Conservation (phyloP, 2,888 invertebrate genomes). For the Marasmarcha lunaedactyla region DNA sequence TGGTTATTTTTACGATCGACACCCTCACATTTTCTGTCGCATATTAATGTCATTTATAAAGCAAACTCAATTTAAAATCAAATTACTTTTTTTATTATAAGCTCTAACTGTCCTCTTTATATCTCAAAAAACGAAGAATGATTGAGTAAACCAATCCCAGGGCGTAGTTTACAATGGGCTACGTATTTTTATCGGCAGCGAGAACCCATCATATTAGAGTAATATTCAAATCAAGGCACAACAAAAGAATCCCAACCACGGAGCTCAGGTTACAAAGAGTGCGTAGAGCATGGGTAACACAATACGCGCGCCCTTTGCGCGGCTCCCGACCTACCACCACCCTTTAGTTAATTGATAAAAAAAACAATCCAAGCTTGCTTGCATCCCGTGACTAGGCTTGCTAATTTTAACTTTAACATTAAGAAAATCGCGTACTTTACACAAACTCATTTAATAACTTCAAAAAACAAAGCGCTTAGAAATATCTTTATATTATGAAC, state of each 20-base stretch:
- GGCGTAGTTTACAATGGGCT: constrained; percentile 11
- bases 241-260: constrained; percentile 55
- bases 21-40: too few species aligned
- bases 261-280: constrained; percentile 54
- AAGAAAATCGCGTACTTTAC: too few species aligned
- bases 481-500: too few species aligned
- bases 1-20: too few species aligned
- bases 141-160: constrained; percentile 1
- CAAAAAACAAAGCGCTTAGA: too few species aligned
- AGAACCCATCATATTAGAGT: constrained; percentile 48
- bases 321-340: constrained; percentile 20
- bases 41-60: too few species aligned
- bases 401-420: too few species aligned
- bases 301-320: constrained; percentile 40
- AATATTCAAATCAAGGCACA: constrained; percentile 59
- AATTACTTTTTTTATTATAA: background rate
- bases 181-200: constrained; percentile 31
- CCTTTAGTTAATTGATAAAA: constrained; percentile 1
- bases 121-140: background rate
- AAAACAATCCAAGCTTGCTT: constrained; percentile 5
- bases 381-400: background rate
- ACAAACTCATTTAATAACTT: too few species aligned
- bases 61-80: constrained; percentile 8
- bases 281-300: constrained; percentile 51
- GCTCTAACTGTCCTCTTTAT: background rate